Conservation (phyloP, 30 jellyfish, hydroid and myxozoan species). For the Aurelia coerulea region DNA sequence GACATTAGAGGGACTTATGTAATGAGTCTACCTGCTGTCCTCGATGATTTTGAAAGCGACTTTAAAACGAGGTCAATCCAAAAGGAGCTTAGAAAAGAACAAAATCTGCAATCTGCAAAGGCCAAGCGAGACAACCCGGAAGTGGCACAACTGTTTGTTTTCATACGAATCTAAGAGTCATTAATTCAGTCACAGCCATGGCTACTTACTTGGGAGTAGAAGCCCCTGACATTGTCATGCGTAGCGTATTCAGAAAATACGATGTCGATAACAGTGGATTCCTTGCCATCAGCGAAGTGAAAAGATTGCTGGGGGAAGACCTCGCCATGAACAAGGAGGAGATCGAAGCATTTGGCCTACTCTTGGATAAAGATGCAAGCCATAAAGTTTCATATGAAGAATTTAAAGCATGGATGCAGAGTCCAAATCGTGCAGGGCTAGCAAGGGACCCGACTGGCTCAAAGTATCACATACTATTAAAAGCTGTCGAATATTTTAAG, state of each 20-base stretch:
- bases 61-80: too few relatives aligned
- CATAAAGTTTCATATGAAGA: conserved; percentile 50
- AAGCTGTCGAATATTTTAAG: conserved; percentile 85
- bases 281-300: conserved; percentile 38
- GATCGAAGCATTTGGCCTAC: conserved; percentile 34
- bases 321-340: conserved; percentile 54
- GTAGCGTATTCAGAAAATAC: conserved; percentile 59
- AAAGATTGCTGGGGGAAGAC: conserved; percentile 40
- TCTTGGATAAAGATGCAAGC: conserved; percentile 75
- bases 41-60: too few relatives aligned
- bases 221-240: conserved; percentile 51
- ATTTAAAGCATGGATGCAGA: conserved; percentile 42
- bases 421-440: conserved; percentile 39
- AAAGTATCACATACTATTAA: conserved; percentile 56
- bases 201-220: conserved; percentile 49
- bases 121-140: too few relatives aligned
- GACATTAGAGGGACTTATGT: too few relatives aligned
- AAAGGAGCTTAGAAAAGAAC: too few relatives aligned
- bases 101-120: too few relatives aligned
- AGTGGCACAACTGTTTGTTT: too few relatives aligned
- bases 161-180: too few relatives aligned
- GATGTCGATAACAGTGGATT: conserved; percentile 57
- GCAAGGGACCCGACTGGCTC: conserved; percentile 52
- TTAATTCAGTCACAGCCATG: neutral
- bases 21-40: too few relatives aligned